A percentile compares a stretch with the other conserved stretches of the same genome.
phyloP scores from a whole-genome alignment of 2,113 vertebrate genomes.

The Ptilorrhoa leucosticta region DNA sequence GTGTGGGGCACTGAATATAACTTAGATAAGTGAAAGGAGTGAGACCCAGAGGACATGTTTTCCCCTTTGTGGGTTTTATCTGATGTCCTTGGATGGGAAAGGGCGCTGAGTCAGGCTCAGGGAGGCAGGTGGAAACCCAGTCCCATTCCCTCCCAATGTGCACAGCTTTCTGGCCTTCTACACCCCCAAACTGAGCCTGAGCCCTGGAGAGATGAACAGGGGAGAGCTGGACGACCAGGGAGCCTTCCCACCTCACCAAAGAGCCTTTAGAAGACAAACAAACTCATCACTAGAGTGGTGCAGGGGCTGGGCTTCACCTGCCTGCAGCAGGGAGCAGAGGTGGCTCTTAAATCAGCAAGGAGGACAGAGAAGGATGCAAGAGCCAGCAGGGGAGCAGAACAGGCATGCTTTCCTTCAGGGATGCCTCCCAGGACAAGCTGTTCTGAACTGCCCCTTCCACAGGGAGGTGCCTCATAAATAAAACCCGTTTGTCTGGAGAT shows the following conservation, averaged over 20 bases:
- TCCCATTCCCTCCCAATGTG: neutral
- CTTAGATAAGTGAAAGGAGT: neutral
- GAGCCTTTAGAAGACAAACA: neutral
- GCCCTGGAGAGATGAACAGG: neutral
- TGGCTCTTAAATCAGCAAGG: neutral
- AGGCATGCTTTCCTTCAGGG: neutral
- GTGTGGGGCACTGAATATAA: neutral
- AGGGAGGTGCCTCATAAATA: neutral
- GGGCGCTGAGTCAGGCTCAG: neutral
- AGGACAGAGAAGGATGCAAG: neutral
- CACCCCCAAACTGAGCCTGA: neutral
- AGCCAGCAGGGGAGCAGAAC: neutral
- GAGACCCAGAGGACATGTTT: neutral
- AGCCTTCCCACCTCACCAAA: neutral
- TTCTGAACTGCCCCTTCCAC: neutral
- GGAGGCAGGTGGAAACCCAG: neutral
- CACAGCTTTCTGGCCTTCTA: neutral
- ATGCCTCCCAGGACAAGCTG: neutral
- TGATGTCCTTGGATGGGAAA: neutral
- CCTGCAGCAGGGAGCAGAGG: neutral
- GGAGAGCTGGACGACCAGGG: neutral
- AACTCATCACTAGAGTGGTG: fast-evolving
- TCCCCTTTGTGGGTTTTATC: neutral
- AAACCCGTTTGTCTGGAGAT: neutral
- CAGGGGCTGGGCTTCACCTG: neutral